Base-by-base conservation (phyloP, 1,140 invertebrate species). In the Brachionus rubens region DNA sequence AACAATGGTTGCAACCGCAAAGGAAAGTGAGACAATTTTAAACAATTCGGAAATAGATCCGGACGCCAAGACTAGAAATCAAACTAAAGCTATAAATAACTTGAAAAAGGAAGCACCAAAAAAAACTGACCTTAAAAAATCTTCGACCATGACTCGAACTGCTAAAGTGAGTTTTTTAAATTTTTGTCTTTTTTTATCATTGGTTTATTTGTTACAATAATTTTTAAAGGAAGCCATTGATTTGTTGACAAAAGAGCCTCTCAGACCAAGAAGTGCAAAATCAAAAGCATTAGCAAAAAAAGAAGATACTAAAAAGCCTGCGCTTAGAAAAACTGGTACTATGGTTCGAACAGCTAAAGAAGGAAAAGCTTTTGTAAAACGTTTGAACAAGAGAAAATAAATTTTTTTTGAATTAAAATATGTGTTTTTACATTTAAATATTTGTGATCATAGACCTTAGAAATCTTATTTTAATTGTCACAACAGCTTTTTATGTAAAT, bases 1-100 rank as follows among this genome's bases (percentile, higher is more conserved):
- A 50, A 72, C 68, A 10, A 72, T 72, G 68, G 28, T 72, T 40
- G 50, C 30, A 0, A 72, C 68, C 10, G 68, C 68, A 24, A 72
- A 72, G 68, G 68, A 72, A 54, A 72, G 68, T 26, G 68, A 72
- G 19, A 21, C 50, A 33, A 14, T 72, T 7, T 19, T 72, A 10
- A 72, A 54, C 48, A 30, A 72, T 40, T 24, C 68, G 3, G 40
- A 72, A 48, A 72, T 72, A 16, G 68, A 72, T 54, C 5, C 6
- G 0, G 68, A 72, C 50, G 68, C 68, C 4, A 72, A 54, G 19
- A 72, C 68, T 19, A 48, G 68, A 72, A 54, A 24, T 50, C 68
- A 72, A 50, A 19, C 68, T 50, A 72, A 72, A 41, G 30, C 48
- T 26, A 72, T 72, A 36, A 40, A 72, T 36, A 3, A 5, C 33